Conservation (phyloP, 2,888 invertebrate genomes). For the Ceratothoa steindachneri region DNA sequence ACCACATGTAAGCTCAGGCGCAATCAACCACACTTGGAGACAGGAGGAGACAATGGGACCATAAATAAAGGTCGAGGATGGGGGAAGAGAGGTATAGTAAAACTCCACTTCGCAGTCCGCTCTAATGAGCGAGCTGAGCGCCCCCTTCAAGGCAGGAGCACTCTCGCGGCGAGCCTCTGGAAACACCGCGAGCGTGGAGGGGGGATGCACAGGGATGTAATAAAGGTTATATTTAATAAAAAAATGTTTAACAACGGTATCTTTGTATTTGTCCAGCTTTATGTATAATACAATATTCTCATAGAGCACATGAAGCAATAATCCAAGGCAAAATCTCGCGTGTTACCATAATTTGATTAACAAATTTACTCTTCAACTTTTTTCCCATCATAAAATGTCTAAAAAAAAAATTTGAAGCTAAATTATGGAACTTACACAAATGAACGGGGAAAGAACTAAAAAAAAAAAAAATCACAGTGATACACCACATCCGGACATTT, state of each 20-base stretch:
- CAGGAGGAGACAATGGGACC: too few relatives aligned
- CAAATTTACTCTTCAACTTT: neutral
- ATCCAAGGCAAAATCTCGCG: neutral
- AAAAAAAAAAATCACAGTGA: neutral
- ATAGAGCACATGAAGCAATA: neutral
- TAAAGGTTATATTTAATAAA: neutral
- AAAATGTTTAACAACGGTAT: neutral
- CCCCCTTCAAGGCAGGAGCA: too few relatives aligned
- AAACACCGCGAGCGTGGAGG: too few relatives aligned
- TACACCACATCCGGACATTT: neutral
- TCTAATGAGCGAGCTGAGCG: too few relatives aligned
- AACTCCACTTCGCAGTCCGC: too few relatives aligned
- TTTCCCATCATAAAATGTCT: neutral
- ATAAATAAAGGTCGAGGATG: too few relatives aligned
- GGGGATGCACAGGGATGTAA: too few relatives aligned
- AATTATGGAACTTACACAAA: neutral
- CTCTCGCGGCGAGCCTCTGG: too few relatives aligned
- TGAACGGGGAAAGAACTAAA: neutral
- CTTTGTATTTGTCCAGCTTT: neutral
- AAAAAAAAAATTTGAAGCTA: neutral
- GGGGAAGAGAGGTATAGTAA: too few relatives aligned
- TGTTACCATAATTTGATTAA: neutral
- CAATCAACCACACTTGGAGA: too few relatives aligned
- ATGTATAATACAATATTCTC: neutral
- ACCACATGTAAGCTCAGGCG: too few relatives aligned